Conservation (phyloP, 2,888 invertebrate genomes). For the Cheilosia grossa region DNA sequence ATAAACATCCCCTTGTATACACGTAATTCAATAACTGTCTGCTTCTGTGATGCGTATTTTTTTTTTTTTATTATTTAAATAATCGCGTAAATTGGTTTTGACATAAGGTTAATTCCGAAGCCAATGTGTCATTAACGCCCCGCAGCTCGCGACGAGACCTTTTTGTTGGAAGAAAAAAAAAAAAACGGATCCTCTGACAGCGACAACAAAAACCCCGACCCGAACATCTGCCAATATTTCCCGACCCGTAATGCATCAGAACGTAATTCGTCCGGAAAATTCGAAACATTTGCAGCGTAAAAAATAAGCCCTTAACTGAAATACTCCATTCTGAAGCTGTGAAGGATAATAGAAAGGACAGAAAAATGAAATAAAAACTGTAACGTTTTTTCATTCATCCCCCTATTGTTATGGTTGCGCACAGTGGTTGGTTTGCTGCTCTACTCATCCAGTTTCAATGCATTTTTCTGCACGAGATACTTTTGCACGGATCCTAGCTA, state of each 20-base stretch:
- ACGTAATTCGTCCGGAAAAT: constrained; percentile 70
- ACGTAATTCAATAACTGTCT: constrained; percentile 44
- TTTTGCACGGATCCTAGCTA: constrained; percentile 8
- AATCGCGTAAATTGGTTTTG: constrained; percentile 73
- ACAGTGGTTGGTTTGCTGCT: background rate
- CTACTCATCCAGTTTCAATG: constrained; percentile 15
- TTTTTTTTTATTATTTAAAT: constrained; percentile 58
- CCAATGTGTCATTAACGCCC: constrained; percentile 72
- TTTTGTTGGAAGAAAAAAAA: constrained; percentile 16
- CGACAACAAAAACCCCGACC: constrained; percentile 32
- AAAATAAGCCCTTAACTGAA: constrained; percentile 50
- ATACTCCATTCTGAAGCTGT: constrained; percentile 35
- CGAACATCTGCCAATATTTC: constrained; percentile 73
- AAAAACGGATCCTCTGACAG: constrained; percentile 24
- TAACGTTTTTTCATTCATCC: constrained; percentile 61
- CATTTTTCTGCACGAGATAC: constrained; percentile 57
- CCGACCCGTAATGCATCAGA: constrained; percentile 68
- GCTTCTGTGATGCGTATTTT: constrained; percentile 4
- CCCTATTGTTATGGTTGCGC: constrained; percentile 39
- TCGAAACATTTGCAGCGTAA: constrained; percentile 68
- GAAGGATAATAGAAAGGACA: constrained; percentile 64
- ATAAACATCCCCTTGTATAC: constrained; percentile 42
- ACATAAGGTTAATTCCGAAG: constrained; percentile 72
- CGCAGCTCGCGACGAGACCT: constrained; percentile 54
- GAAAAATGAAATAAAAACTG: constrained; percentile 52